Evolutionary conservation across 2,113 vertebrate species (phyloP).

Genomic region (Microcebus murinus): DNA sequence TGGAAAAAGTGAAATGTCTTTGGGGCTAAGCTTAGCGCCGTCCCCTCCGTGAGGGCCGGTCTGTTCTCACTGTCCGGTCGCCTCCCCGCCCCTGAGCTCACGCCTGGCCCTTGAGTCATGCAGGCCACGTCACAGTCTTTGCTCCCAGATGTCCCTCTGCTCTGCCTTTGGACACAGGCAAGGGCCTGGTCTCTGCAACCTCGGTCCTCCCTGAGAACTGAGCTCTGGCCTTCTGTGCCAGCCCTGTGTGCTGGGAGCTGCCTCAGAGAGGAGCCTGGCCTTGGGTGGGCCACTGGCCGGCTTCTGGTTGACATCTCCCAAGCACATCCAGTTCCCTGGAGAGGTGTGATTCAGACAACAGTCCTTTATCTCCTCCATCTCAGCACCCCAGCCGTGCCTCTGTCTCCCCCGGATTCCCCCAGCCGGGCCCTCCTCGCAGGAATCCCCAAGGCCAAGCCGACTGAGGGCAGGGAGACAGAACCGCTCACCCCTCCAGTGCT

Average conservation of each 20-base stretch:
- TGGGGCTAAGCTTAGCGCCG: not conserved
- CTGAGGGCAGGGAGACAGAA: not conserved
- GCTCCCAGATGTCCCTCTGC: no score
- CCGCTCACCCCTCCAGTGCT: rapidly evolving
- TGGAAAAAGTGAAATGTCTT: no score
- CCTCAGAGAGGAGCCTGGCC: not conserved
- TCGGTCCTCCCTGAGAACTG: not conserved
- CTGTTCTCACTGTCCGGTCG: not conserved
- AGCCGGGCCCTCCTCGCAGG: not conserved
- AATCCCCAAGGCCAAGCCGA: no score
- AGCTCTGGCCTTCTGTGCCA: not conserved
- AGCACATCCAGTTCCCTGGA: not conserved
- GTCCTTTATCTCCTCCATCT: not conserved
- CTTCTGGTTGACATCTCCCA: not conserved
- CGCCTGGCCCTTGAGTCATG: no score
- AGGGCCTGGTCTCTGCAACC: not conserved
- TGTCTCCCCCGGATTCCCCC: not conserved
- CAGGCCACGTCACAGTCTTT: not conserved
- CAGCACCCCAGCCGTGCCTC: not conserved
- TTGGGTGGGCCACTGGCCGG: not conserved
- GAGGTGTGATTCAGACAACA: not conserved
- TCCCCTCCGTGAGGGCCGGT: not conserved
- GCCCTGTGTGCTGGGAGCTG: no score
- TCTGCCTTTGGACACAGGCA: not conserved
- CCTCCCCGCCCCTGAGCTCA: not conserved